Evolutionary conservation across 2,888 invertebrate species (phyloP), one percentile per base, ranked within the genome.

Genomic region (Psylliodes chrysocephalus): DNA sequence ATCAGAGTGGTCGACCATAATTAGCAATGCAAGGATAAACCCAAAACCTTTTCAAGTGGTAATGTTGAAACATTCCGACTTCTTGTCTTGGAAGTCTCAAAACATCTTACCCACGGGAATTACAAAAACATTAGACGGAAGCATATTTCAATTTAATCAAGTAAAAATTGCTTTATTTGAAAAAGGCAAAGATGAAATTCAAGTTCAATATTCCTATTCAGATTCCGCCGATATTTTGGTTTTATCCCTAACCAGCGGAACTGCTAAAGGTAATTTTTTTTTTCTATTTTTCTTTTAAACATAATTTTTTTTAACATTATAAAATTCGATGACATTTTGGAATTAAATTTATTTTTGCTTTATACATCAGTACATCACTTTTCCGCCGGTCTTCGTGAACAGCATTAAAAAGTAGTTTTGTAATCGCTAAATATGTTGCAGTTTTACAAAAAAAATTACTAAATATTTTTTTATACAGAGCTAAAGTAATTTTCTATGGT

Each of bases 1-100:
- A 8, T 60, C 60, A n/a, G 60, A 60, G 44, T 60, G 60, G 60
- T 10, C 25, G 8, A 54, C 53, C 5, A 10, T 60, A 40, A 40
- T 60, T 42, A 10, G 3, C 12, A 52, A 60, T 33, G 42, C 53
- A 3, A 60, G 60, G 22, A 46, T 53, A 30, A 19, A 53, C 25
- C 60, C 60, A 3, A 52, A 28, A 35, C 60, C 54, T 30, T 54
- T 53, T 25, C 15, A 60, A 52, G 60, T 60, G 7, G 12, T 38
- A 4, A 10, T 5, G 15, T 10, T 52, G 40, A 35, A 53, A 18
- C 17, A 38, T 22, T 40, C 51, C 17, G 59, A 59, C 14, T 59
- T 59, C 33, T 7, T 54, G 12, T 14, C 12, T n/a, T 59, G 60
- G 52, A 60, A 60, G 35, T 18, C 35, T 17, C 14, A 60, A 12